phyloP scores from a whole-genome alignment of 2,113 vertebrate species.

The Orientallactaga bullata region DNA sequence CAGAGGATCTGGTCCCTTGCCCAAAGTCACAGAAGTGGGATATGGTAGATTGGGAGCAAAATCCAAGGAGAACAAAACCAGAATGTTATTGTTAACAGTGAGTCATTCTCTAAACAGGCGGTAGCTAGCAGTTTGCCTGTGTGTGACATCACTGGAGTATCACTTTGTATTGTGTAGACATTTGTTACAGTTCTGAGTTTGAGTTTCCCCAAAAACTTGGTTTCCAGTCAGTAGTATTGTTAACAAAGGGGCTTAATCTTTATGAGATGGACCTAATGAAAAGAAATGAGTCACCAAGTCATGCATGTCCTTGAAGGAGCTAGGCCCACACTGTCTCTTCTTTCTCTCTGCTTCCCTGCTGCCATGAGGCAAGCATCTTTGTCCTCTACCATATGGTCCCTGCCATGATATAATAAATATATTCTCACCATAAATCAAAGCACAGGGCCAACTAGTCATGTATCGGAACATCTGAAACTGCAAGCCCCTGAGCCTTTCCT shows the following conservation, averaged over 20 bases:
- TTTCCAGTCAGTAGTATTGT: accelerated
- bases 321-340: background rate
- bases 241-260: background rate
- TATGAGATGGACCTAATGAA: background rate
- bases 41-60: background rate
- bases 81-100: accelerated
- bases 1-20: background rate
- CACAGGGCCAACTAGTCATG: too few species aligned
- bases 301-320: background rate
- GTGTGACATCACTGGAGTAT: accelerated
- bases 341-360: background rate
- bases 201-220: background rate
- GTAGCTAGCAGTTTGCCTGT: accelerated
- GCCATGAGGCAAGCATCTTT: background rate
- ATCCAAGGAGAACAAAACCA: background rate
- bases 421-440: background rate
- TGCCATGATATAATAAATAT: background rate
- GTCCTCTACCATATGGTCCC: background rate
- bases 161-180: background rate
- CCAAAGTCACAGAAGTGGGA: background rate
- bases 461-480: background rate
- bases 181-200: too few species aligned
- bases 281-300: background rate
- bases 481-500: too few species aligned
- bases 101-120: too few species aligned